Conservation (phyloP, 2,888 invertebrate genomes). For the Archips crataeganus region DNA sequence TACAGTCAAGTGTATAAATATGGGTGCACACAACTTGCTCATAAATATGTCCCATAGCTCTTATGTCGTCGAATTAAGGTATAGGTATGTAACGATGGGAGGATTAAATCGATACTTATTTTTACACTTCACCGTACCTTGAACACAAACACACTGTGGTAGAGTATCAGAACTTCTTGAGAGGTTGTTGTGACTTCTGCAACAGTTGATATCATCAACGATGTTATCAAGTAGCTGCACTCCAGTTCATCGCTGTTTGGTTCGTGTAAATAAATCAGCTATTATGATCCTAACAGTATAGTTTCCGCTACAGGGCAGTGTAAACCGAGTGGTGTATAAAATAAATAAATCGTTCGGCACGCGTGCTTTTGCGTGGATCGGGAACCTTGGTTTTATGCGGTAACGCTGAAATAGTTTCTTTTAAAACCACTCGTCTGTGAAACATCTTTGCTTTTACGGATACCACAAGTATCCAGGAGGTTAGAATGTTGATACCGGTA, state of each 20-base stretch:
- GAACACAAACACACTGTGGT: too few relatives aligned
- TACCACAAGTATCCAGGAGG: not conserved
- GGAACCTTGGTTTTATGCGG: slow-evolving; percentile 61
- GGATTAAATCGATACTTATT: too few relatives aligned
- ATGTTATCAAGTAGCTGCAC: slow-evolving; percentile 22
- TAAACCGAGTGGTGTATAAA: slow-evolving; percentile 71
- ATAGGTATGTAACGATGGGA: too few relatives aligned
- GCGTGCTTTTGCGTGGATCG: slow-evolving; percentile 57
- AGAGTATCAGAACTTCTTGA: not conserved
- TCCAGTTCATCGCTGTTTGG: slow-evolving; percentile 10
- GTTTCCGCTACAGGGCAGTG: slow-evolving; percentile 62
- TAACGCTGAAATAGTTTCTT: slow-evolving; percentile 32
- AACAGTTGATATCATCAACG: slow-evolving; percentile 6
- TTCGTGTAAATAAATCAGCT: slow-evolving; percentile 34
- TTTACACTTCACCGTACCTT: too few relatives aligned
- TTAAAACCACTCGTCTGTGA: slow-evolving; percentile 7
- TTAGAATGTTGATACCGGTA: slow-evolving; percentile 1
- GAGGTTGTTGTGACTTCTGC: not conserved
- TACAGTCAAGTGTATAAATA: too few relatives aligned
- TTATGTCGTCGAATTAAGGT: too few relatives aligned
- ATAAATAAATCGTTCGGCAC: slow-evolving; percentile 73
- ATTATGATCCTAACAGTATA: slow-evolving; percentile 46
- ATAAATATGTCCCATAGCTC: too few relatives aligned
- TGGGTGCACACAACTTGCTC: too few relatives aligned
- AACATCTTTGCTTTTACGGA: not conserved